Evolutionary conservation across 2,888 invertebrate genomes (phyloP), one percentile per base, ranked within the genome.

Genomic region (Cactoblastis cactorum): DNA sequence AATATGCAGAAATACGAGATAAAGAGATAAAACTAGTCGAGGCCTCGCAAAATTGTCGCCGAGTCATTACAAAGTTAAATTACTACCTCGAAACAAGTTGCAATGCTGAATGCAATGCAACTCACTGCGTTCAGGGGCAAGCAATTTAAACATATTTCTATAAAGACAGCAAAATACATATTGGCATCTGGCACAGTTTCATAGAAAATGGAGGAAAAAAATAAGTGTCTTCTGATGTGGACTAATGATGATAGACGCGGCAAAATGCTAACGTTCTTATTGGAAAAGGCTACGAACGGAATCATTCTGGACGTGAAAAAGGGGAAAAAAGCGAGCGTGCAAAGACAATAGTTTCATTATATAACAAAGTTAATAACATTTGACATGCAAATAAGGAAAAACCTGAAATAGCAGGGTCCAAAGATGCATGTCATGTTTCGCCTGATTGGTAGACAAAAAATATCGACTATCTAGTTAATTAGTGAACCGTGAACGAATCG

Each of bases 1-100:
- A 28, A 17, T 28, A 28, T 43, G 15, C 24, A 43, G 43, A 28
- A 43, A 28, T 43, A 43, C 15, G 17, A 43, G 43, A 43, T 43
- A 43, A 43, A 28, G 43, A 43, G 43, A 43, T 43, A 43, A 43
- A 43, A 43, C 43, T 43, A 28, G 28, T 15, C 17, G 28, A 43
- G 43, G 43, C 15, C 43, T 43, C 43, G 43, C 43, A 28, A 43
- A 43, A 43, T 43, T 43, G 43, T 32, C 43, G 43, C 11, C 11
- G 17, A 28, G 28, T 43, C 43, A 28, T 43, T 43, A 43, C 28
- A 28, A 28, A 43, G 17, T 28, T 17, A 43, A 43, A 28, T 43
- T 43, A 43, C 24, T 28, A 43, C 8, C 15, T 32, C 0, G 14
- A 17, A 11, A 8, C 43, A 28, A 43, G 28, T 28, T 9, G 24